Percentiles rank a stretch among this genome's conserved stretches.
Evolutionary conservation across 2,797 vertebrate genomes (phyloP).

Genomic region (Hipposideros larvatus): DNA sequence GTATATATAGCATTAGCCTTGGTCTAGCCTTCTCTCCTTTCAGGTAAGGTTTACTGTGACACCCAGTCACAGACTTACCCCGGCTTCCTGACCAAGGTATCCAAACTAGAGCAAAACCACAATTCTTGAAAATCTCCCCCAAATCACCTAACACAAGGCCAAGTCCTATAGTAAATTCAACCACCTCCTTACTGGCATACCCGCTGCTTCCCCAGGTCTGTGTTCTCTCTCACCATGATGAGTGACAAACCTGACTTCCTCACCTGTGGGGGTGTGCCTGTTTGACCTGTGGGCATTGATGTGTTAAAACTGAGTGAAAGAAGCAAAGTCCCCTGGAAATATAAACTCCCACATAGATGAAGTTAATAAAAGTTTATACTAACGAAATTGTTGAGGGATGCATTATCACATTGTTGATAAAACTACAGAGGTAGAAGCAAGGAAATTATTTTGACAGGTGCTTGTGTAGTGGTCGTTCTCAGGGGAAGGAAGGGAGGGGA

Average conservation of each 20-base stretch:
- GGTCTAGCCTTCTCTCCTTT: neutral
- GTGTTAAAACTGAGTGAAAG: neutral
- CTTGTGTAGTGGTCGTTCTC: neutral
- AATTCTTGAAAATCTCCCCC: neutral
- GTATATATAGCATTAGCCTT: neutral
- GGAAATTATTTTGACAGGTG: neutral
- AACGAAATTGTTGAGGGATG: neutral
- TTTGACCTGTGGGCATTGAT: neutral
- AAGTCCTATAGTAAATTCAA: neutral
- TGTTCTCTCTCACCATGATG: rapidly evolving
- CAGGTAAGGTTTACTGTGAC: neutral
- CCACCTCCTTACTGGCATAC: neutral
- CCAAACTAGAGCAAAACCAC: neutral
- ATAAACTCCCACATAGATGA: neutral
- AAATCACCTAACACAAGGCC: neutral
- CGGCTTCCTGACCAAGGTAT: neutral
- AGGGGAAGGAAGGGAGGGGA: neutral
- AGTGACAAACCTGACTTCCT: neutral
- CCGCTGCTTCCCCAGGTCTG: neutral
- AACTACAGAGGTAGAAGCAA: neutral
- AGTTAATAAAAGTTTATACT: neutral
- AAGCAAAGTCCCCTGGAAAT: neutral
- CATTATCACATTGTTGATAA: neutral
- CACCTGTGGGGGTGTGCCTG: neutral
- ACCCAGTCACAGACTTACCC: neutral